These are phyloP conservation scores for Notamacropus eugenii DNA, from an alignment of 2,797 vertebrate species.

Conservation along the genomic window DNA sequence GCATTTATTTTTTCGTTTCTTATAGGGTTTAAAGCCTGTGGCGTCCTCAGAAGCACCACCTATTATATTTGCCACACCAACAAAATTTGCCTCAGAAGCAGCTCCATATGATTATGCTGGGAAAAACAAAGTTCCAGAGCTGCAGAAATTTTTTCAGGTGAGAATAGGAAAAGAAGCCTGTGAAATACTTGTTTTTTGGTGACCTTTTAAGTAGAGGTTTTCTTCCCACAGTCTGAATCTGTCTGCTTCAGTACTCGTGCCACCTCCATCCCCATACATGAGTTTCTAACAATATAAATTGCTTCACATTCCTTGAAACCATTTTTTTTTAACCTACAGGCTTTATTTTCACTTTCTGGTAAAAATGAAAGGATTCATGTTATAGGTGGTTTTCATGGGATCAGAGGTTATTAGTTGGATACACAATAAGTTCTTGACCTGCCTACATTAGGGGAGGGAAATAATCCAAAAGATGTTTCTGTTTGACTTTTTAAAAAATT, in stretches of 20 bases:
- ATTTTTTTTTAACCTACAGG: neutral
- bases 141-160: constrained; percentile 97
- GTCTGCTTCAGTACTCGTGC: neutral
- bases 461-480: neutral
- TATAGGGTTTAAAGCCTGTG: constrained; percentile 91
- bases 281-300: neutral
- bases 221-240: neutral
- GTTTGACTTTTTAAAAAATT: neutral
- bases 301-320: neutral
- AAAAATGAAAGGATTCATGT: neutral
- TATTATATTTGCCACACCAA: constrained; percentile 91
- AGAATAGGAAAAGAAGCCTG: constrained; percentile 38
- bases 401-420: neutral
- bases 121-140: constrained; percentile 91
- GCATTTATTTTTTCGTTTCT: constrained; percentile 71
- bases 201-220: constrained; percentile 47
- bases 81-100: constrained; percentile 88
- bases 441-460: neutral
- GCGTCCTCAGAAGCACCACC: constrained; percentile 87
- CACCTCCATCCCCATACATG: neutral
- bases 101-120: constrained; percentile 85
- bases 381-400: neutral
- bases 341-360: neutral
- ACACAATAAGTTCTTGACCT: neutral
- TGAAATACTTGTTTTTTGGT: constrained; percentile 36